Evolutionary conservation across 2,888 invertebrate species (phyloP), one percentile per base, ranked within the genome.

Genomic region (Parascotia fuliginaria): DNA sequence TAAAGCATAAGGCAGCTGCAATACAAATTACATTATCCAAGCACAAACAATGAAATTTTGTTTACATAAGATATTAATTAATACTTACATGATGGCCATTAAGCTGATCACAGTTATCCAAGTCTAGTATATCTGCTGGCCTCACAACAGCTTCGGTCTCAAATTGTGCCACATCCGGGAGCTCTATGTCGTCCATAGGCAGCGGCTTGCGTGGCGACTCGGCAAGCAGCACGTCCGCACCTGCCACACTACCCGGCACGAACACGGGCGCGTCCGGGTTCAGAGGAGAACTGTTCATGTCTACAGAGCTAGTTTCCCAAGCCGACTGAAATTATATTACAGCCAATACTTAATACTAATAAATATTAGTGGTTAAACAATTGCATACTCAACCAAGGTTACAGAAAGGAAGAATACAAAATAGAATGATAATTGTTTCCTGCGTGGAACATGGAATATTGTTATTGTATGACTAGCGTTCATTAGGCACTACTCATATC

Each of bases 261-360:
- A 97, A 97, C 87, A 96, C 96, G n/a, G 95, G 95, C 12, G 97
- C 97, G 73, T 97, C 95, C 0, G 97, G 97, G 90, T 97, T 97
- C 64, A 97, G 84, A 52, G 95, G 96, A 33, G 96, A 97, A 45
- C 96, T 96, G 89, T 95, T 95, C 88, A 95, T 94, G 75, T 94
- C 94, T 70, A 92, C 89, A 50, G 91, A 91, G 77, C 90, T 90
- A 59, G 78, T 89, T 70, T 92, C 92, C 85, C 88, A 91, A 60
- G 89, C 89, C 52, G 91, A 91, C 91, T 92, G 85, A 9, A 88
- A 88, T 41, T 9, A 3, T 32, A 28, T 19, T 19, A 19, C 19
- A 19, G 19, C 5, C 2, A 19, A 19, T 19, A 19, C 19, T 5
- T 19, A 24, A 24, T 19, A 19, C 19, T 5, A 19, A 19, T 19